Conservation (phyloP, 1,140 invertebrate genomes). For the Cecropterus lyciades region DNA sequence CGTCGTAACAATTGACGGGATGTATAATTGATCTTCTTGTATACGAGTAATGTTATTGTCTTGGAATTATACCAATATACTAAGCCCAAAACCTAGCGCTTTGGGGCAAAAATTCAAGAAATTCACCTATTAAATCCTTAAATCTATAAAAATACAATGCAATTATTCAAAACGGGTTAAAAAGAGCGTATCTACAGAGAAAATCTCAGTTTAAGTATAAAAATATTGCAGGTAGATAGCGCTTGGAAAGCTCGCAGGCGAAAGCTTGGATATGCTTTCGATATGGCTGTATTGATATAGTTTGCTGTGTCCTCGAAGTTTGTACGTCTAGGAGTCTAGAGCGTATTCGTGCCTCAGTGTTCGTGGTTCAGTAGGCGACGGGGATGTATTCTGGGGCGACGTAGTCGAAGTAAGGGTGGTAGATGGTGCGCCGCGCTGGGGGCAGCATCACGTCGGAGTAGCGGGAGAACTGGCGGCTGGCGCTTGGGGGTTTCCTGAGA, state of each 20-base stretch:
- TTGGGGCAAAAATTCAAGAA: conserved; percentile 44
- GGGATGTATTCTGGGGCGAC: conserved; percentile 60
- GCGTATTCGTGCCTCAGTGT: conserved; percentile 44
- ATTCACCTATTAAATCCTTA: conserved; percentile 52
- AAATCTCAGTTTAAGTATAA: conserved; percentile 63
- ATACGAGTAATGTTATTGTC: conserved; percentile 57
- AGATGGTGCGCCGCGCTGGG: conserved; percentile 61
- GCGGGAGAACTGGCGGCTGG: conserved; percentile 76
- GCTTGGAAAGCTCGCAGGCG: conserved; percentile 69
- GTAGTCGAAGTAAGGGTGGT: conserved; percentile 70
- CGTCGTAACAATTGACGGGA: conserved; percentile 67
- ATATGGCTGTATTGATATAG: conserved; percentile 69
- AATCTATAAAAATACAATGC: conserved; percentile 74
- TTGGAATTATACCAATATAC: conserved; percentile 31
- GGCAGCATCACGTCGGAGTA: conserved; percentile 77
- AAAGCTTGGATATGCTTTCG: conserved; percentile 74
- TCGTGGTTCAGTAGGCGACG: conserved; percentile 66
- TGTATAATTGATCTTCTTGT: conserved; percentile 66
- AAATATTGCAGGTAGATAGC: conserved; percentile 64
- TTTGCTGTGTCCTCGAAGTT: conserved; percentile 64
- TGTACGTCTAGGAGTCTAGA: conserved; percentile 63
- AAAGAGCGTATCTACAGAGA: conserved; percentile 67
- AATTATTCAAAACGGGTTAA: conserved; percentile 66
- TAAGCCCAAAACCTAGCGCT: conserved; percentile 35
- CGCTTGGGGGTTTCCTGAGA: conserved; percentile 66